Evolutionary conservation across 2,797 vertebrate genomes (phyloP).

Genomic region (Danio jaintianensis): DNA sequence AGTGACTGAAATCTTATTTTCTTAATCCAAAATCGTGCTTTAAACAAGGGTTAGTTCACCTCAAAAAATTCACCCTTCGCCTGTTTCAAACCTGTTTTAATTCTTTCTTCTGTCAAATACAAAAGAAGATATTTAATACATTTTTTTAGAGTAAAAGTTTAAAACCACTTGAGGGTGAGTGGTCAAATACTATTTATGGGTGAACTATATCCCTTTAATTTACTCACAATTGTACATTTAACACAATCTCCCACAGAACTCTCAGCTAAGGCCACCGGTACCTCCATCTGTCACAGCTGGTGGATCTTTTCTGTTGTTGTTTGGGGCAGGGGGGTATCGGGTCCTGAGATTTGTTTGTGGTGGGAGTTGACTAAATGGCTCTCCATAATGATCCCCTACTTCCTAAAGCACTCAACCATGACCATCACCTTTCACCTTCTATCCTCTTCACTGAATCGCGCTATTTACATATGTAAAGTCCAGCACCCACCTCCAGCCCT

Average conservation of each 20-base stretch:
- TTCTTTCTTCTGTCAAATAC: too few relatives aligned
- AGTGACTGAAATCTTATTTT: slow-evolving; percentile 1
- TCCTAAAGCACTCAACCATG: slow-evolving; percentile 86
- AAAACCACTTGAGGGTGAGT: too few relatives aligned
- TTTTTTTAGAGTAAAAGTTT: too few relatives aligned
- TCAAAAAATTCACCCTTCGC: too few relatives aligned
- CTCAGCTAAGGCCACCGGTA: slow-evolving; percentile 47
- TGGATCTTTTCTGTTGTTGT: slow-evolving; percentile 67
- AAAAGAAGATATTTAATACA: too few relatives aligned
- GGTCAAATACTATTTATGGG: too few relatives aligned
- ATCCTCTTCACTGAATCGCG: slow-evolving; percentile 59
- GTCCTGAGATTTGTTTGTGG: slow-evolving; percentile 77
- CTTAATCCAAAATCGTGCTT: neutral
- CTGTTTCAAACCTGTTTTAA: neutral
- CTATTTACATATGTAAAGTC: slow-evolving; percentile 82
- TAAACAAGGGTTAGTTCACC: neutral
- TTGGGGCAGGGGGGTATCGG: slow-evolving; percentile 58
- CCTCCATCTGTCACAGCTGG: slow-evolving; percentile 64
- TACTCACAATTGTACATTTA: neutral
- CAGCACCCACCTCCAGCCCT: slow-evolving; percentile 56
- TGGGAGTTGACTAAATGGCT: slow-evolving; percentile 75
- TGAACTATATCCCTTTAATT: neutral
- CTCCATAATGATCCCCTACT: slow-evolving; percentile 79
- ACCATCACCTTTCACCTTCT: slow-evolving; percentile 82
- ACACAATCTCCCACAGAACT: neutral